A percentile compares a stretch with the other conserved stretches of the same genome.
Evolutionary conservation across 2,888 invertebrate genomes (phyloP).

Genomic region (Operophtera brumata): DNA sequence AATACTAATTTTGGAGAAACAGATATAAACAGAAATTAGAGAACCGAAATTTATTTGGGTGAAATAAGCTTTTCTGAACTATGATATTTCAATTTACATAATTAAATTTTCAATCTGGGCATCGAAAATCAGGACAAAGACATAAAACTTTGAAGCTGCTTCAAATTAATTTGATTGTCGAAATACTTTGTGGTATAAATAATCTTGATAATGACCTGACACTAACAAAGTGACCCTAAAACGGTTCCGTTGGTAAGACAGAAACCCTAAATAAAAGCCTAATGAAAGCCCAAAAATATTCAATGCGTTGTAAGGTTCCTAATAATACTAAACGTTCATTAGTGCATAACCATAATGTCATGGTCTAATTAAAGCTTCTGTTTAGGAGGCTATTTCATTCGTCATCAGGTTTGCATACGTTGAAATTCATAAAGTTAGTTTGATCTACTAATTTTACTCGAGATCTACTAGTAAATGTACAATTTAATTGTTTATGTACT

Average conservation of each 20-base stretch:
- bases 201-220: no score
- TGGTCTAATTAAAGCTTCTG: slow-evolving; percentile 4
- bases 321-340: slow-evolving; percentile 21
- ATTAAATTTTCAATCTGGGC: background rate
- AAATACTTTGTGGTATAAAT: no score
- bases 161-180: background rate
- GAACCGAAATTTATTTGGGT: background rate
- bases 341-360: slow-evolving; percentile 13
- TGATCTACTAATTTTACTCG: background rate
- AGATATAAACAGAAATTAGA: background rate
- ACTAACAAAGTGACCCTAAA: no score
- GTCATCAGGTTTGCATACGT: slow-evolving; percentile 28
- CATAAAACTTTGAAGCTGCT: background rate
- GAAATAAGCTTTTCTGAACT: background rate
- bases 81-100: background rate
- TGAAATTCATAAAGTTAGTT: background rate
- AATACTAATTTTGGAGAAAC: background rate
- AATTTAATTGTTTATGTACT: no score
- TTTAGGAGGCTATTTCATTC: slow-evolving; percentile 25
- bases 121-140: background rate
- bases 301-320: background rate
- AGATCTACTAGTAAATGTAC: no score
- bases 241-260: no score
- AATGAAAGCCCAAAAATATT: no score
- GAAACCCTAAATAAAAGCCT: no score